Base-by-base conservation (phyloP, 2,888 invertebrate species). In the Conomelus anceps region DNA sequence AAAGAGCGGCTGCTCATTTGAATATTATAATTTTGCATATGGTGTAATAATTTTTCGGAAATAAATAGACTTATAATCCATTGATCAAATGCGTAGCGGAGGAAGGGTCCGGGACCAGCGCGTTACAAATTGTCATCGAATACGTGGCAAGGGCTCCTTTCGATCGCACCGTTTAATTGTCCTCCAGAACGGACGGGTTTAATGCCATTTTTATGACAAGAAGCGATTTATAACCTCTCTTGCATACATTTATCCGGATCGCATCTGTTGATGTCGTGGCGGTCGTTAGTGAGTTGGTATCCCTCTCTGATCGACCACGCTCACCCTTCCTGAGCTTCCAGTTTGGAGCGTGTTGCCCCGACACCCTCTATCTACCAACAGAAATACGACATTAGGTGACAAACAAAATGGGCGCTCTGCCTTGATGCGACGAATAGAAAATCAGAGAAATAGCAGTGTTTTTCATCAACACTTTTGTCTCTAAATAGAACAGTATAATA, bases 11-110 rank as follows among this genome's bases (percentile, higher is more conserved):
- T 34, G 84, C 88, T 85, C 85, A 88, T 88, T 88, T 88, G 88
- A 88, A 88, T 88, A 88, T 88, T 88, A 88, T 88, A 85, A 88
- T 88, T 88, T 85, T 88, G 88, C 88, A 88, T 88, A 88, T 88
- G 88, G 88, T 88, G 84, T 85, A 88, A 85, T 88, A 88, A 88
- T 88, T 88, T 88, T 85, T 23, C 22, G 88, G 22, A 34, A 88
- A 88, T 88, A 88, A 88, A 88, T 88, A 88, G 85, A 85, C 88
- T 29, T 88, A 85, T 88, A 88, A 88, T 88, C 85, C 88, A 88
- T 88, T 85, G 85, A 88, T 88, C 88, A 88, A 88, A 88, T 86
- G 86, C 86, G 86, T 26, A 23, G 13, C n/a, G 29, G 29, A 24
- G 86, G 86, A 26, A 86, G n/a, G 23, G 22, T 22, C n/a, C n/a